These are phyloP conservation scores for Holothuria glaberrima DNA, from an alignment of 35 echinoderm and acorn worm species.

Conservation along the genomic window DNA sequence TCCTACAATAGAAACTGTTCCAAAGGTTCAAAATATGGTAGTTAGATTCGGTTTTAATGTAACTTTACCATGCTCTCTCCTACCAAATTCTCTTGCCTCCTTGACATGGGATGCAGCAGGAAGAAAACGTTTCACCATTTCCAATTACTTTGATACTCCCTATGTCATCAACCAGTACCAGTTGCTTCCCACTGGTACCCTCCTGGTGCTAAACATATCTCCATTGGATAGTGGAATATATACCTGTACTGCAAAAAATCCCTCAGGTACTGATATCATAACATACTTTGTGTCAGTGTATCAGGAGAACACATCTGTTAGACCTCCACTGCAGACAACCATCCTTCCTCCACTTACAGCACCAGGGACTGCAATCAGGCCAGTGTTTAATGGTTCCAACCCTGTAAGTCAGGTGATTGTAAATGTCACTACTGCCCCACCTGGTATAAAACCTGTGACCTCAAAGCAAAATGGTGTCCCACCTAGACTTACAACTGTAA, in stretches of 20 bases:
- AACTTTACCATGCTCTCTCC: conserved; percentile 59
- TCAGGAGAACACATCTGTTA: not conserved
- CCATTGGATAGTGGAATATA: conserved; percentile 48
- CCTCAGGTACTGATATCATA: conserved; percentile 17
- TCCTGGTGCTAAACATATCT: conserved; percentile 31
- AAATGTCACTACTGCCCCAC: conserved; percentile 1
- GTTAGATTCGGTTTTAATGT: conserved; percentile 53
- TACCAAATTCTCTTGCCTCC: conserved; percentile 51
- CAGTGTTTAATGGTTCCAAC: not conserved
- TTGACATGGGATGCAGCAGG: conserved; percentile 45
- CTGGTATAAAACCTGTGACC: not conserved
- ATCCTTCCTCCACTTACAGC: not conserved
- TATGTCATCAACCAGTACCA: conserved; percentile 27
- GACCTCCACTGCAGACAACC: not conserved
- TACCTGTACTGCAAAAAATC: conserved; percentile 56
- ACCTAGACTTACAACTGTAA: not conserved
- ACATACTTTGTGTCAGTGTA: conserved; percentile 50
- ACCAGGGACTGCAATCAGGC: not conserved
- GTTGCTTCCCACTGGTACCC: conserved; percentile 45
- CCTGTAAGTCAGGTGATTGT: conserved; percentile 18
- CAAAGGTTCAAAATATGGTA: conserved; percentile 44
- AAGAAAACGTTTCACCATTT: not conserved
- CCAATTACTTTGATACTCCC: not conserved
- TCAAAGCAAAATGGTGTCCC: not conserved
- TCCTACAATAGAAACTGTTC: conserved; percentile 69